A percentile compares a stretch with the other conserved stretches of the same genome.
Conservation (phyloP, 2,113 vertebrate species). For the Microtus oregoni region DNA sequence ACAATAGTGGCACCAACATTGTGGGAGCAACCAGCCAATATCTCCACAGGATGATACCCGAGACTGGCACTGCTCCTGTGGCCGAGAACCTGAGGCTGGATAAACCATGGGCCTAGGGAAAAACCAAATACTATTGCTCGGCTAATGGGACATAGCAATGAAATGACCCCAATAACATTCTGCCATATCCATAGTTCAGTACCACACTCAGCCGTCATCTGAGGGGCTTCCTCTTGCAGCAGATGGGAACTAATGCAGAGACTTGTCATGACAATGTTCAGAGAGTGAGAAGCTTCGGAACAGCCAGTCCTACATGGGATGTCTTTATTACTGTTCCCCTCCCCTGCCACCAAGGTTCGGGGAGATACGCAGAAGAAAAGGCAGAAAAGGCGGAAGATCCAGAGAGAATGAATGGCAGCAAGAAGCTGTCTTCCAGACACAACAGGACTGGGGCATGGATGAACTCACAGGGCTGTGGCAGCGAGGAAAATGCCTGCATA, state of each 20-base stretch:
- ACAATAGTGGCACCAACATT: neutral
- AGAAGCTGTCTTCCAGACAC: neutral
- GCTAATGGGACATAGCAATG: too few relatives aligned
- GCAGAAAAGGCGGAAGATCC: too few relatives aligned
- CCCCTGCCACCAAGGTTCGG: neutral
- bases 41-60: neutral
- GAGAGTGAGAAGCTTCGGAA: neutral
- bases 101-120: too few relatives aligned
- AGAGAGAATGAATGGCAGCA: neutral
- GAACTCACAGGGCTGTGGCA: neutral
- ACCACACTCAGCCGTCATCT: too few relatives aligned
- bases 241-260: neutral
- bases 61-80: neutral
- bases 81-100: too few relatives aligned
- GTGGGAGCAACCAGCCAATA: neutral
- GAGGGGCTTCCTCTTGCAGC: neutral
- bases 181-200: too few relatives aligned
- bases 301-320: neutral
- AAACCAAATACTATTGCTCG: too few relatives aligned
- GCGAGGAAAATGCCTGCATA: neutral
- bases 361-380: too few relatives aligned
- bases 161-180: too few relatives aligned
- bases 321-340: neutral
- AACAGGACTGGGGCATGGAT: neutral
- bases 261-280: neutral